These are phyloP conservation scores for Callimico goeldii DNA, from an alignment of 2,797 vertebrate species.

Conservation along the genomic window DNA sequence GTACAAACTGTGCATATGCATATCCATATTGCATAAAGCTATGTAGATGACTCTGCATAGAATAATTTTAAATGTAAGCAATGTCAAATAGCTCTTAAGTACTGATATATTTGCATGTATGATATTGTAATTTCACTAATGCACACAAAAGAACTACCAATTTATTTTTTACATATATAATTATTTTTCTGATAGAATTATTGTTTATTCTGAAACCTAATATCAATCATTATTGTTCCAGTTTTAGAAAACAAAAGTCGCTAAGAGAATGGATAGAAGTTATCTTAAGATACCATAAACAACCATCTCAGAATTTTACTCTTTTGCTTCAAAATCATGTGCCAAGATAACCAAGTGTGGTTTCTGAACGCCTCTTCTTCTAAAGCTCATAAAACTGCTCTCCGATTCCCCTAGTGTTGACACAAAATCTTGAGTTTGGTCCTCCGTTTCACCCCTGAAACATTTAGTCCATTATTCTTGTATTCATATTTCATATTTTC, in stretches of 20 bases:
- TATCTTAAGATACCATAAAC: not conserved
- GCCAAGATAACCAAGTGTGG: not conserved
- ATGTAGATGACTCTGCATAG: not conserved
- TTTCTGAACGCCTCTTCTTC: not conserved
- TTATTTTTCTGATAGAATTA: not conserved
- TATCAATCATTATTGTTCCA: not conserved
- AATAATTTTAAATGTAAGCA: not conserved
- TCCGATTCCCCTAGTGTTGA: not conserved
- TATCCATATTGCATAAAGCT: not conserved
- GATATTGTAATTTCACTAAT: not conserved
- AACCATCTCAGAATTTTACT: not conserved
- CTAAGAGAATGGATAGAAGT: not conserved
- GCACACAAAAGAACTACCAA: not conserved
- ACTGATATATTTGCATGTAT: not conserved
- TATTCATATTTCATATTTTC: not conserved
- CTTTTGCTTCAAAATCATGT: not conserved
- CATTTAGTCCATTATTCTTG: not conserved
- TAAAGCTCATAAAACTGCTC: not conserved
- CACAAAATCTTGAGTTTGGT: not conserved
- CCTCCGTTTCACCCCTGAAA: not conserved
- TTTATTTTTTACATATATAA: not conserved
- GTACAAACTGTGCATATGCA: not conserved
- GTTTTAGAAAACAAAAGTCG: not conserved
- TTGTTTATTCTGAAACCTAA: not conserved
- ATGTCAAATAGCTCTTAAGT: not conserved